A percentile compares a stretch with the other conserved stretches of the same genome.
These are phyloP conservation scores for Monochamus alternatus DNA, from an alignment of 2,888 invertebrate genomes.

Conservation along the genomic window DNA sequence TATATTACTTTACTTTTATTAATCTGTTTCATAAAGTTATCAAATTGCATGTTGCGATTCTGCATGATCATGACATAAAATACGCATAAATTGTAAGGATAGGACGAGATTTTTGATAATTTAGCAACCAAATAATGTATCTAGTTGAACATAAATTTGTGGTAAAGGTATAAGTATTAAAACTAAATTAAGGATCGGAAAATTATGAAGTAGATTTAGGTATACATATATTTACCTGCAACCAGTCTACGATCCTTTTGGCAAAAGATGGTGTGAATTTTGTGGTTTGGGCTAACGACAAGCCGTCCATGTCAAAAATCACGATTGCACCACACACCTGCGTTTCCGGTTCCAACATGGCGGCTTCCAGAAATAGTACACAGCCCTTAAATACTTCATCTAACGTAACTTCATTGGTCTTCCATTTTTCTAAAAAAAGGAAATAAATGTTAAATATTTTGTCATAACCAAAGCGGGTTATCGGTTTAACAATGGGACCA, in stretches of 20 bases:
- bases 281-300: slow-evolving; percentile 86
- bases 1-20: not conserved
- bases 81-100: no score
- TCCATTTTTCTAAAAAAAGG: slow-evolving; percentile 81
- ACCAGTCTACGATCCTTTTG: slow-evolving; percentile 88
- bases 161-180: no score
- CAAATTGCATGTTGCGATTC: not conserved
- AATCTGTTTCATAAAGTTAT: not conserved
- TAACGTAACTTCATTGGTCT: slow-evolving; percentile 83
- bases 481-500: no score
- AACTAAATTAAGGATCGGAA: no score
- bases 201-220: no score
- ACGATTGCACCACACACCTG: slow-evolving; percentile 86
- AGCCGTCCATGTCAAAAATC: slow-evolving; percentile 89
- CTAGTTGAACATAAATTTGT: no score
- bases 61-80: no score
- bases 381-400: slow-evolving; percentile 90
- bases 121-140: no score
- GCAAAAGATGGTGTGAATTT: slow-evolving; percentile 91
- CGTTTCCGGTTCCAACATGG: slow-evolving; percentile 85
- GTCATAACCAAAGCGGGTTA: no score
- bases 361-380: slow-evolving; percentile 86
- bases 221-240: slow-evolving; percentile 76
- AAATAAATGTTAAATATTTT: no score
- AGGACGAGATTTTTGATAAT: no score